Evolutionary conservation across 2,113 vertebrate species (phyloP).

Genomic region (Laticauda laticaudata): DNA sequence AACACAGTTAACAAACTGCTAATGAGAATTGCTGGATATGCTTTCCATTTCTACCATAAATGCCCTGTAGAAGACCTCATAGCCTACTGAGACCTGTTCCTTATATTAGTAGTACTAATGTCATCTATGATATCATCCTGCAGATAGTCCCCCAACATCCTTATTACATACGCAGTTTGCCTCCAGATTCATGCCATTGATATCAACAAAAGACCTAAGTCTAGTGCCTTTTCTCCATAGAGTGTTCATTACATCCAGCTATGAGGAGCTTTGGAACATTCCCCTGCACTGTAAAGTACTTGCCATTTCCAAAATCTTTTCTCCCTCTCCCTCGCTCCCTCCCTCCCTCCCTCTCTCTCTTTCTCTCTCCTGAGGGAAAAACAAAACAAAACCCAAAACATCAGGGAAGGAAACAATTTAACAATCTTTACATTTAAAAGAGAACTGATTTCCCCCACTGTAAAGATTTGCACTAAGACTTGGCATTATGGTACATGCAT

Average conservation of each 20-base stretch:
- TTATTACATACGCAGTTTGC: background rate
- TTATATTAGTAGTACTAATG: background rate
- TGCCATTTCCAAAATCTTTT: background rate
- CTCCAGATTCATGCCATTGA: background rate
- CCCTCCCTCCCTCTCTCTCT: background rate
- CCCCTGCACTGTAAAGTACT: background rate
- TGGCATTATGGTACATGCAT: background rate
- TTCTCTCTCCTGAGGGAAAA: background rate
- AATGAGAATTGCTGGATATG: background rate
- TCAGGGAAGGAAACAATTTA: background rate
- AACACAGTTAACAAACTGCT: background rate
- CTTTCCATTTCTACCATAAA: background rate
- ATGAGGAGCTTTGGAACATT: background rate
- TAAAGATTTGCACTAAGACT: background rate
- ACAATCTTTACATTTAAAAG: background rate
- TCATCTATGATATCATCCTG: background rate
- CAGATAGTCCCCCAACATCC: background rate
- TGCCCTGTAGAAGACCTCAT: background rate
- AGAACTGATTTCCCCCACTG: background rate
- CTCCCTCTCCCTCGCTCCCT: background rate
- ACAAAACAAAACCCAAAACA: background rate
- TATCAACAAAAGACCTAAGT: background rate
- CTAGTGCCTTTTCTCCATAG: background rate
- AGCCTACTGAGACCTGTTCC: background rate
- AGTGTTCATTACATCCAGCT: background rate